Percentiles rank a stretch among this genome's conserved stretches.
Conservation (phyloP, 2,797 vertebrate genomes). For the Cottoperca gobio region DNA sequence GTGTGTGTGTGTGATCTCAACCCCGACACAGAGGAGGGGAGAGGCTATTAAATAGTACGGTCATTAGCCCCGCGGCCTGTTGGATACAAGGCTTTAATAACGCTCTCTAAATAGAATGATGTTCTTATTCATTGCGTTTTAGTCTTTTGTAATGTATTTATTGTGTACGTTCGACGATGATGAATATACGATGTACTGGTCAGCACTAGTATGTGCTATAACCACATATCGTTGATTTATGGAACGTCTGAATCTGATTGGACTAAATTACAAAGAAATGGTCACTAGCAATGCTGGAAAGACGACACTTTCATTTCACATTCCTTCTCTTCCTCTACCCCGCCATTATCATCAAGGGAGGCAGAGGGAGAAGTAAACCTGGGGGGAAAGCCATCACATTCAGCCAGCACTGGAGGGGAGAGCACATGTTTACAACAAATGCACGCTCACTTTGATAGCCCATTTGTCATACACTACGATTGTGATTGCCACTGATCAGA, state of each 20-base stretch:
- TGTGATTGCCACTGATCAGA: conserved; percentile 53
- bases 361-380: conserved; percentile 10
- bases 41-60: too few species aligned
- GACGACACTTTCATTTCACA: not conserved
- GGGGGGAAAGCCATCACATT: conserved; percentile 13
- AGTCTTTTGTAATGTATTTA: too few species aligned
- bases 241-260: conserved; percentile 3
- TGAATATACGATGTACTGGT: too few species aligned
- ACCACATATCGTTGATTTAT: conserved; percentile 16
- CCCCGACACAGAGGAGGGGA: too few species aligned
- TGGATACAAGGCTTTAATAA: too few species aligned
- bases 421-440: conserved; percentile 60
- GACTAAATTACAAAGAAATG: conserved; percentile 3
- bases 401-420: conserved; percentile 30
- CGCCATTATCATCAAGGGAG: not conserved
- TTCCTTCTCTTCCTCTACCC: conserved; percentile 1
- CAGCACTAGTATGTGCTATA: conserved; percentile 9
- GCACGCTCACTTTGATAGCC: conserved; percentile 54
- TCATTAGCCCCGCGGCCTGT: too few species aligned
- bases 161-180: too few species aligned
- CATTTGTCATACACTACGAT: conserved; percentile 54
- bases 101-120: too few species aligned
- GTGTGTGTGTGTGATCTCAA: too few species aligned
- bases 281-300: not conserved
- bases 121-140: too few species aligned